Evolutionary conservation across 2,888 invertebrate species (phyloP).

Genomic region (Venusia cambrica): DNA sequence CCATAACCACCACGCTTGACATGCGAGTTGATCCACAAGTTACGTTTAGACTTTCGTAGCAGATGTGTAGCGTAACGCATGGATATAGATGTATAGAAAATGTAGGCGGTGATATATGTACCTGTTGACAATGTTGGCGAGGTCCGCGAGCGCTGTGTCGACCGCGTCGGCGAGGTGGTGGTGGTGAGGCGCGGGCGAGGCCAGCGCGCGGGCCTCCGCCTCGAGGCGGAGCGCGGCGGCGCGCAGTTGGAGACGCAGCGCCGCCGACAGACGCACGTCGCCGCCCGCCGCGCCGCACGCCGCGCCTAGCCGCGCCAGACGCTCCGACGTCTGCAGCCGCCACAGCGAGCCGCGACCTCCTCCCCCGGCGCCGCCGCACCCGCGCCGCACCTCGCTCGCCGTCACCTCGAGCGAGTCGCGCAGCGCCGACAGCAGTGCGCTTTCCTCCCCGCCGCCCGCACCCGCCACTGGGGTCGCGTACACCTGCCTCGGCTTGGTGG

Average conservation of each 20-base stretch:
- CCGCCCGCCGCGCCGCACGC: constrained; percentile 87
- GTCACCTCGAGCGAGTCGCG: constrained; percentile 83
- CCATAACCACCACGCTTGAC: too few relatives aligned
- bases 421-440: constrained; percentile 68
- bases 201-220: constrained; percentile 61
- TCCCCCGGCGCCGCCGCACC: constrained; percentile 26
- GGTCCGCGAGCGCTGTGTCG: constrained; percentile 72
- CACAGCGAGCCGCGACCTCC: constrained; percentile 65
- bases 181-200: constrained; percentile 69
- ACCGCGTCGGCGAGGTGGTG: constrained; percentile 87
- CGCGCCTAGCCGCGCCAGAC: constrained; percentile 89
- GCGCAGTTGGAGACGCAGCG: constrained; percentile 71
- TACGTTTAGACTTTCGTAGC: too few relatives aligned
- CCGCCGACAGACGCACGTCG: constrained; percentile 88
- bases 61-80: too few relatives aligned
- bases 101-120: too few relatives aligned
- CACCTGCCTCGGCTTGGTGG: constrained; percentile 70
- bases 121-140: constrained; percentile 88
- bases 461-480: too few relatives aligned
- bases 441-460: constrained; percentile 44
- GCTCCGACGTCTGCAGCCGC: constrained; percentile 71
- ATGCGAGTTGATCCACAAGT: too few relatives aligned
- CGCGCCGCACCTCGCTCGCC: constrained; percentile 56
- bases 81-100: too few relatives aligned
- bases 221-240: constrained; percentile 52